Percentiles rank a stretch among this genome's conserved stretches.
Conservation (phyloP, 1,140 invertebrate species). For the Calycopis cecrops region DNA sequence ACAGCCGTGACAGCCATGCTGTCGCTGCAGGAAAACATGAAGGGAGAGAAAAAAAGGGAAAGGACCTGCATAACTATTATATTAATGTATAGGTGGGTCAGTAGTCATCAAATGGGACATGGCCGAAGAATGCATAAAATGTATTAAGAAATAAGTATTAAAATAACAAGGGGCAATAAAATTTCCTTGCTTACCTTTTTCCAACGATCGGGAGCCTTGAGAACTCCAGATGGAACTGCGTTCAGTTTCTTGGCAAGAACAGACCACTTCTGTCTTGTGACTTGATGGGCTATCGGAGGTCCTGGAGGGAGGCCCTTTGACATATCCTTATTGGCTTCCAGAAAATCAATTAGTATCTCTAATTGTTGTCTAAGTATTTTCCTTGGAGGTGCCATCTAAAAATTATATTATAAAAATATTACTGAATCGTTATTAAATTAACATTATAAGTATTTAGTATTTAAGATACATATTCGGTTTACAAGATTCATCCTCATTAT, state of each 20-base stretch:
- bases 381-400: constrained; percentile 58
- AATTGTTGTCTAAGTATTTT: constrained; percentile 50
- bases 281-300: constrained; percentile 36
- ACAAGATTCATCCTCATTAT: too few relatives aligned
- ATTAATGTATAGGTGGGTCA: too few relatives aligned
- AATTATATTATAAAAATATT: constrained; percentile 20
- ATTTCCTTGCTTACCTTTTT: constrained; percentile 41
- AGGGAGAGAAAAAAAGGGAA: too few relatives aligned
- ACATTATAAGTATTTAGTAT: too few relatives aligned
- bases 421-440: too few relatives aligned
- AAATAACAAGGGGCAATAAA: background rate
- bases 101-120: too few relatives aligned
- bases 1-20: too few relatives aligned
- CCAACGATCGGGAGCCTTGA: constrained; percentile 56
- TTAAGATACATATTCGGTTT: too few relatives aligned
- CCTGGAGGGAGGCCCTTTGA: constrained; percentile 43
- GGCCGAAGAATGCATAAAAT: too few relatives aligned
- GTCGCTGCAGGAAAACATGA: too few relatives aligned
- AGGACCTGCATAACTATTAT: too few relatives aligned
- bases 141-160: too few relatives aligned
- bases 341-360: constrained; percentile 54
- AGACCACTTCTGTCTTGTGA: constrained; percentile 48
- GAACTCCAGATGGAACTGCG: constrained; percentile 42
- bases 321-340: constrained; percentile 56
- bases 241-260: constrained; percentile 50